Evolutionary conservation across 2,888 invertebrate species (phyloP), one percentile per base, ranked within the genome.

Genomic region (Tipula unca): DNA sequence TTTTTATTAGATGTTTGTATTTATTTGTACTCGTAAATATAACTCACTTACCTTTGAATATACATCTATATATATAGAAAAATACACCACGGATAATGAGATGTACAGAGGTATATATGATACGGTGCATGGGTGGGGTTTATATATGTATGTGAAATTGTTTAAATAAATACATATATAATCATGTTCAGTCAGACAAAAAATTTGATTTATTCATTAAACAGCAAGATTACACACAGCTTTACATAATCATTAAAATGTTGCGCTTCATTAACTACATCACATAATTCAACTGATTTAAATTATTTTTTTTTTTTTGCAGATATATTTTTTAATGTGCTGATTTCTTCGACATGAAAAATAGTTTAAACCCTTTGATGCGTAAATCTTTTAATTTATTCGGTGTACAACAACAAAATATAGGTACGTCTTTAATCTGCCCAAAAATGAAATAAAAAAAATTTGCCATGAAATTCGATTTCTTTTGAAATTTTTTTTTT

Each of bases 331-430:
- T 17, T 48, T 48, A 48, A 17, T 6, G 48, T 48, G 48, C 25
- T 8, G 69, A 25, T 25, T 32, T 69, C 25, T 25, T 69, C 25
- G 25, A 69, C 69, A 10, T 25, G 8, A 69, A 69, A 69, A 69
- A 69, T 69, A 69, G 69, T 69, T 69, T 69, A 69, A 69, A 25
- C 69, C 69, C 69, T 69, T 69, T 69, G 69, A 69, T 69, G 69
- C 69, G 69, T 69, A 69, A 69, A 69, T 69, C 69, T 69, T 69
- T 25, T 69, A 69, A 69, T 69, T 69, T 69, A 69, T 69, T 69
- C 25, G 69, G 25, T 69, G 20, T 69, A 69, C 25, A 69, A 69
- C 25, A 20, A 13, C 69, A 25, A 69, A 10, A 69, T 20, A 10
- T 69, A 69, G 69, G 69, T 48, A 69, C 69, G 25, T 10, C 3